phyloP scores from a whole-genome alignment of 2,797 vertebrate species.

The Poeciliopsis paucimaculata region DNA sequence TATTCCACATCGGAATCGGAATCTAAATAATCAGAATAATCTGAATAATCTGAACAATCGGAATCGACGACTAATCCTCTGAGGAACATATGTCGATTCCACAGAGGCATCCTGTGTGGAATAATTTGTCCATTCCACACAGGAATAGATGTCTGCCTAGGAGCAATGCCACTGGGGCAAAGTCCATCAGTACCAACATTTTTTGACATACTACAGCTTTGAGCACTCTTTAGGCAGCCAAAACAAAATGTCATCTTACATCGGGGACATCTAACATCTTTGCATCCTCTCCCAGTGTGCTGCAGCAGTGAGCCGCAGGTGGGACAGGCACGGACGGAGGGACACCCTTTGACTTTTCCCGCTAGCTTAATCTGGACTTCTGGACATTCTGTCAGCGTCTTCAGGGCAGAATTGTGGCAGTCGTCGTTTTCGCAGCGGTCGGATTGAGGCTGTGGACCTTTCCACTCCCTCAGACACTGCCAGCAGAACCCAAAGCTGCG shows the following conservation, averaged over 20 bases:
- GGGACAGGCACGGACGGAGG: constrained; percentile 55
- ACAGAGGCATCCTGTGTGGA: too few species aligned
- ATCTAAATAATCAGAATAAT: too few species aligned
- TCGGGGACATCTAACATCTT: constrained; percentile 1
- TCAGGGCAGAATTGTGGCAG: constrained; percentile 30
- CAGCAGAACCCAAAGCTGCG: constrained; percentile 44
- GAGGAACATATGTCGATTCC: too few species aligned
- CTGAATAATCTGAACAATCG: too few species aligned
- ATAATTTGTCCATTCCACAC: neutral
- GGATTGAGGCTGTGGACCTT: constrained; percentile 8
- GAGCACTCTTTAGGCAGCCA: constrained; percentile 43
- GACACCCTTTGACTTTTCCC: constrained; percentile 29
- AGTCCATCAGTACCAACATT: fast-evolving
- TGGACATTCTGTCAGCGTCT: constrained; percentile 40
- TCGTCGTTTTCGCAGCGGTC: constrained; percentile 40
- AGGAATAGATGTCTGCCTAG: neutral
- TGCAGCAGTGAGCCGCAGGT: constrained; percentile 51
- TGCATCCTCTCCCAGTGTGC: constrained; percentile 27
- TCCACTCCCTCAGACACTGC: constrained; percentile 65
- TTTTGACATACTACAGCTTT: neutral
- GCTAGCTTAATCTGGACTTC: constrained; percentile 7
- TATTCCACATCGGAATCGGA: too few species aligned
- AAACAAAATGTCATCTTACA: constrained; percentile 64
- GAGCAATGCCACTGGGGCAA: constrained; percentile 5
- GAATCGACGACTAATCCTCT: too few species aligned